Conservation (phyloP, 2,113 vertebrate species). For the Strix uralensis region DNA sequence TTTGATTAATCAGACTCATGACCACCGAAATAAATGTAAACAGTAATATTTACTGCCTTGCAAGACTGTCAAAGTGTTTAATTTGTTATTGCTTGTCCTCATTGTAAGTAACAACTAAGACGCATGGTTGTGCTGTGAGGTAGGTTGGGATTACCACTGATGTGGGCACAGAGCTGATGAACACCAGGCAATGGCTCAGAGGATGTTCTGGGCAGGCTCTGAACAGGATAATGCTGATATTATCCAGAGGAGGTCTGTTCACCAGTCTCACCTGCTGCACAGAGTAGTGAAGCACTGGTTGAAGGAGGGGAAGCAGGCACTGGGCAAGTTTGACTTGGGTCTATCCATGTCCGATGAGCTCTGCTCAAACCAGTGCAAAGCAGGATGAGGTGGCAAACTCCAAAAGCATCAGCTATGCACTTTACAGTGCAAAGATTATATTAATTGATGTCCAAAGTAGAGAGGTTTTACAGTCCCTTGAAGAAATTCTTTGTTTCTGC, state of each 20-base stretch:
- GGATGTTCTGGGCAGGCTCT: not conserved
- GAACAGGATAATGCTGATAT: not conserved
- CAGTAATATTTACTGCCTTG: not conserved
- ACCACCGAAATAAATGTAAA: not conserved
- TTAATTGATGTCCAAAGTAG: not conserved
- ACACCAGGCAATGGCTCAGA: rapidly evolving
- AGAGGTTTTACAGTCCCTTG: not conserved
- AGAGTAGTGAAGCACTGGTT: not conserved
- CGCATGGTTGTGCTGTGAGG: not conserved
- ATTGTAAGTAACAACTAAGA: not conserved
- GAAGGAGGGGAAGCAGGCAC: not conserved
- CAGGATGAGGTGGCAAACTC: not conserved
- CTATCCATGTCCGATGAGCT: rapidly evolving
- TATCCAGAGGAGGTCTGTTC: not conserved
- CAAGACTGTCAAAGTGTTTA: not conserved
- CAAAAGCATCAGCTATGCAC: not conserved
- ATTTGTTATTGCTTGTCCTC: not conserved
- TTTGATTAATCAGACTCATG: not conserved
- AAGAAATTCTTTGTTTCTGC: not conserved
- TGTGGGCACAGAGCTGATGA: rapidly evolving
- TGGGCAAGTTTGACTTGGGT: rapidly evolving
- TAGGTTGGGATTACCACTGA: no score
- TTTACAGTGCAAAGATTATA: not conserved
- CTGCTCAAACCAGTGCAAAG: not conserved
- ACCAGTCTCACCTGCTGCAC: no score